Percentiles rank a stretch among this genome's conserved stretches.
Conservation (phyloP, 2,888 invertebrate genomes). For the Agrotis segetum region DNA sequence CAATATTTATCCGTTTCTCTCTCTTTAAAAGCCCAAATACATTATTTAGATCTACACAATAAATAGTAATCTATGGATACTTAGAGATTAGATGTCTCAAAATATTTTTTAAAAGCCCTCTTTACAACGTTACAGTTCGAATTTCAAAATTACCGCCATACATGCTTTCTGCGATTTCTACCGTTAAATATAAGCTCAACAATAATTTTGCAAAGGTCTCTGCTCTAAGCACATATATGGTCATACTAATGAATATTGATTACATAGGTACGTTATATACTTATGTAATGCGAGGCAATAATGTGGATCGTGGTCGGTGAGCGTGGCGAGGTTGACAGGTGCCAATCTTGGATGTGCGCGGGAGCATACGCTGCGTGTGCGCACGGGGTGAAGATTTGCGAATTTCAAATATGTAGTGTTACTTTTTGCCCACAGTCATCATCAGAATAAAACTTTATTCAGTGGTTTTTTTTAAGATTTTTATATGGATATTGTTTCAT, state of each 20-base stretch:
- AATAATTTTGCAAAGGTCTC: conserved; percentile 42
- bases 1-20: no score
- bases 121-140: no score
- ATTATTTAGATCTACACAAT: no score
- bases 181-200: not conserved
- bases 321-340: conserved; percentile 87
- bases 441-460: no score
- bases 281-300: conserved; percentile 58
- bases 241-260: conserved; percentile 56
- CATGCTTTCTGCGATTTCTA: not conserved
- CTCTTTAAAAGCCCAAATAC: no score
- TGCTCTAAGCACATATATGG: conserved; percentile 3
- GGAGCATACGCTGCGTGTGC: conserved; percentile 68
- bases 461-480: no score
- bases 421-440: no score
- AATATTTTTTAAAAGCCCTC: no score
- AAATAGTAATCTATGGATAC: no score
- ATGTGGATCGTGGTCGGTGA: conserved; percentile 71
- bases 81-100: no score
- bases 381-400: conserved; percentile 60
- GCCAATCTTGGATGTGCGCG: conserved; percentile 86
- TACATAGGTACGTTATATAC: conserved; percentile 45
- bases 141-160: no score
- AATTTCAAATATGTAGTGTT: not conserved
- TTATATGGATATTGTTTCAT: no score